Conservation (phyloP, 2,797 vertebrate species). For the Trematomus bernacchii region DNA sequence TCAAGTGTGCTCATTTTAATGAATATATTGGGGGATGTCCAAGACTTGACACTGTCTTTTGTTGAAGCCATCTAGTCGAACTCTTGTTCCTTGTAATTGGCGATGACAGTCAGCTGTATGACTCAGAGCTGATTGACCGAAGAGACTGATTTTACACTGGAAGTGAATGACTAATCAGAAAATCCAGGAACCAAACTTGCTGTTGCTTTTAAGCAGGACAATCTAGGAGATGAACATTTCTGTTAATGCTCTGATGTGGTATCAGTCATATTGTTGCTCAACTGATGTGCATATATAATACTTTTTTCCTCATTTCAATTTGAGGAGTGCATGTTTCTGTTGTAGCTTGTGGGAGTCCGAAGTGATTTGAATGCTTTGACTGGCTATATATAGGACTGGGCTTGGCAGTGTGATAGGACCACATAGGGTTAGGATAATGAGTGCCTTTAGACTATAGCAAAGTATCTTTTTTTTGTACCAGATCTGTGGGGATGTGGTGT, state of each 20-base stretch:
- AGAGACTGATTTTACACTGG: conserved; percentile 1
- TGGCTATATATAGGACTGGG: conserved; percentile 57
- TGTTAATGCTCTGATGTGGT: conserved; percentile 8
- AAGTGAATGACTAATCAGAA: conserved; percentile 10
- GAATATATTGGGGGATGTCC: conserved; percentile 9
- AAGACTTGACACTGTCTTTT: conserved; percentile 7
- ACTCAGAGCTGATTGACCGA: conserved; percentile 42
- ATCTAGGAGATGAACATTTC: conserved; percentile 8
- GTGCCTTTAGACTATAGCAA: conserved; percentile 57
- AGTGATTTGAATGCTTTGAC: conserved; percentile 47
- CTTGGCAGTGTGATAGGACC: conserved; percentile 63
- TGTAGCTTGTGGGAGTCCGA: conserved; percentile 33
- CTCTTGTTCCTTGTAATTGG: conserved; percentile 36
- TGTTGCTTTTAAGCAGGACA: not conserved
- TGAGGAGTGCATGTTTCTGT: conserved; percentile 26
- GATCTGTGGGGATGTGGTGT: conserved; percentile 43
- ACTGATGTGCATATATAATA: not conserved
- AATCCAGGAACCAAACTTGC: not conserved
- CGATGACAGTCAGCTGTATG: conserved; percentile 24
- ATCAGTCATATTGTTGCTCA: conserved; percentile 19
- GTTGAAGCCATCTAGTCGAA: conserved; percentile 16
- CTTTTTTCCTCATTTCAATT: conserved; percentile 8
- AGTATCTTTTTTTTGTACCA: conserved; percentile 48
- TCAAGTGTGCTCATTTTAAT: not conserved
- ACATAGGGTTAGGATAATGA: conserved; percentile 69